A percentile compares a stretch with the other conserved stretches of the same genome.
Conservation (phyloP, 2,113 vertebrate species). For the Engystomops pustulosus region DNA sequence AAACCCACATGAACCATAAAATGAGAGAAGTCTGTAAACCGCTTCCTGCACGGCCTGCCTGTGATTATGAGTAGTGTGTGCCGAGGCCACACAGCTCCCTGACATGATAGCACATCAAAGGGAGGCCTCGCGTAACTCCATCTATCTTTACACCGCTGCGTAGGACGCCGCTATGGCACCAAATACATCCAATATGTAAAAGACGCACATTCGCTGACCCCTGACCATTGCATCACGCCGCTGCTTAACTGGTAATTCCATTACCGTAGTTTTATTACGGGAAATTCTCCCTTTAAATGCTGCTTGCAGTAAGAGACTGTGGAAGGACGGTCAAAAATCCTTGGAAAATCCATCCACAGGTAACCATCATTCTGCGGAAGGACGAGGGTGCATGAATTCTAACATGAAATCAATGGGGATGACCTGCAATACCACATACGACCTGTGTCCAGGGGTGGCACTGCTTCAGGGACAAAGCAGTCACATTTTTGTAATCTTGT, state of each 20-base stretch:
- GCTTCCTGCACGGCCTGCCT: slow-evolving; percentile 41
- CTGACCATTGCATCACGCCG: neutral
- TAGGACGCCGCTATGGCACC: neutral
- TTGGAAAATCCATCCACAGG: too few relatives aligned
- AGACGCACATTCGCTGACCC: neutral
- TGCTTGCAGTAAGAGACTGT: too few relatives aligned
- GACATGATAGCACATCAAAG: slow-evolving; percentile 25
- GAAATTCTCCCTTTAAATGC: too few relatives aligned
- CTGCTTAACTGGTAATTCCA: neutral
- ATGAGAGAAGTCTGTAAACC: slow-evolving; percentile 37
- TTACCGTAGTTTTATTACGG: neutral
- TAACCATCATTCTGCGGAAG: too few relatives aligned
- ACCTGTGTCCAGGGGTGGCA: too few relatives aligned
- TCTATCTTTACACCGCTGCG: slow-evolving; percentile 19
- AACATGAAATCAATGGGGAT: too few relatives aligned
- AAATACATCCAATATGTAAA: neutral
- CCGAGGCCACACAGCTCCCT: neutral
- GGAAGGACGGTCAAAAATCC: too few relatives aligned
- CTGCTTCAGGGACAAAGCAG: too few relatives aligned
- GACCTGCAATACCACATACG: too few relatives aligned
- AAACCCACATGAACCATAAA: slow-evolving; percentile 47
- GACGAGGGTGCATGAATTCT: too few relatives aligned
- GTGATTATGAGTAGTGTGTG: slow-evolving; percentile 29
- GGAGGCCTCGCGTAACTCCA: neutral
- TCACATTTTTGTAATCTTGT: too few relatives aligned